Conservation (phyloP, 2,888 invertebrate species). For the Carpatolechia fugitivella region DNA sequence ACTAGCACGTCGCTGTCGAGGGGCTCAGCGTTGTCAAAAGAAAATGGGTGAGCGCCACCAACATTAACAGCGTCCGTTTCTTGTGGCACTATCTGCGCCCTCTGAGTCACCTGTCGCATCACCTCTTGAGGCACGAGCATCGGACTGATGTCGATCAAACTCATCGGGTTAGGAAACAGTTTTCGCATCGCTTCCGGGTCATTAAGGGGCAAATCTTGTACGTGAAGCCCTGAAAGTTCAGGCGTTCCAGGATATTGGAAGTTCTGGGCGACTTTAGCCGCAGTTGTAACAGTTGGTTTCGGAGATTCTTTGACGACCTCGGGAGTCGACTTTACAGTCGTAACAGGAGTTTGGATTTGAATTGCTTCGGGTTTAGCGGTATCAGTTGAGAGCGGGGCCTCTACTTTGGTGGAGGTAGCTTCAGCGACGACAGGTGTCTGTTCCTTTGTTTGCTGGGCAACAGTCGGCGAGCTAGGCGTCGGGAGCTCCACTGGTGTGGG, state of each 20-base stretch:
- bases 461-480: background rate
- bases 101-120: conserved; percentile 19
- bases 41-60: background rate
- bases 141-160: conserved; percentile 25
- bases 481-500: background rate
- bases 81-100: background rate
- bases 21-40: background rate
- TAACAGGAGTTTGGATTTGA: too few species aligned
- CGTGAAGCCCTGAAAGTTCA: too few species aligned
- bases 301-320: too few species aligned
- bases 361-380: too few species aligned
- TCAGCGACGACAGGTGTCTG: background rate
- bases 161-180: background rate
- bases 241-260: too few species aligned
- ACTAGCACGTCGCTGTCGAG: conserved; percentile 12
- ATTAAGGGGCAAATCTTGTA: too few species aligned
- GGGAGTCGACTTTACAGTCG: too few species aligned
- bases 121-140: conserved; percentile 29
- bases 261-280: too few species aligned
- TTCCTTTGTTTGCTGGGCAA: background rate
- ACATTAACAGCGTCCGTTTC: background rate
- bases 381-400: too few species aligned
- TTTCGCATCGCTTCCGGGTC: background rate
- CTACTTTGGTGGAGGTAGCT: background rate
- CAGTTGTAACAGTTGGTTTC: too few species aligned